phyloP scores from a whole-genome alignment of 1,140 invertebrate species.

The Leptinotarsa undecemlineata region DNA sequence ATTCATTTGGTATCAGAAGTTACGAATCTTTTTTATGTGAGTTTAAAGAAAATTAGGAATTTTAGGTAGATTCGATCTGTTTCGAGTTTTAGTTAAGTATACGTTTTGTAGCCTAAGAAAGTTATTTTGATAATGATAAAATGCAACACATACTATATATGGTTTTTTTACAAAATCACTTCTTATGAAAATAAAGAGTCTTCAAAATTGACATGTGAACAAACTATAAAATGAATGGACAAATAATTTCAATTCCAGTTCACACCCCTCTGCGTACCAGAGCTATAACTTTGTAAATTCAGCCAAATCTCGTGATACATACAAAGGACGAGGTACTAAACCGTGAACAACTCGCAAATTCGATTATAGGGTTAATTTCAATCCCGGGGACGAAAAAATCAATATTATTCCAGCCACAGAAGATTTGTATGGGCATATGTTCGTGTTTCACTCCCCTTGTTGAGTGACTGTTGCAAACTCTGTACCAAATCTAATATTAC shows the following conservation, averaged over 20 bases:
- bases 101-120: too few species aligned
- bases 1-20: too few species aligned
- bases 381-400: not conserved
- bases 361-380: not conserved
- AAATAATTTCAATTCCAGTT: not conserved
- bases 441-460: conserved; percentile 1
- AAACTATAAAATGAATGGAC: too few species aligned
- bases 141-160: too few species aligned
- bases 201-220: too few species aligned
- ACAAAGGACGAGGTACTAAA: not conserved
- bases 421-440: not conserved
- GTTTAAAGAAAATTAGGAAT: too few species aligned
- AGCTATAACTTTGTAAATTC: not conserved
- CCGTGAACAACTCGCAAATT: conserved; percentile 5
- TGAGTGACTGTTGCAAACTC: not conserved
- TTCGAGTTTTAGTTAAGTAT: too few species aligned
- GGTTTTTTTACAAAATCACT: too few species aligned
- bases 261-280: not conserved
- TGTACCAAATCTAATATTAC: not conserved
- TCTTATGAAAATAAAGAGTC: too few species aligned
- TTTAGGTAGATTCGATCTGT: too few species aligned
- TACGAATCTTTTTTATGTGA: too few species aligned
- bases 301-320: conserved; percentile 2
- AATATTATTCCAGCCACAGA: conserved; percentile 5
- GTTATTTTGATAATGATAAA: too few species aligned